Base-by-base conservation (phyloP, 2,888 invertebrate genomes). In the Xanthia togata region DNA sequence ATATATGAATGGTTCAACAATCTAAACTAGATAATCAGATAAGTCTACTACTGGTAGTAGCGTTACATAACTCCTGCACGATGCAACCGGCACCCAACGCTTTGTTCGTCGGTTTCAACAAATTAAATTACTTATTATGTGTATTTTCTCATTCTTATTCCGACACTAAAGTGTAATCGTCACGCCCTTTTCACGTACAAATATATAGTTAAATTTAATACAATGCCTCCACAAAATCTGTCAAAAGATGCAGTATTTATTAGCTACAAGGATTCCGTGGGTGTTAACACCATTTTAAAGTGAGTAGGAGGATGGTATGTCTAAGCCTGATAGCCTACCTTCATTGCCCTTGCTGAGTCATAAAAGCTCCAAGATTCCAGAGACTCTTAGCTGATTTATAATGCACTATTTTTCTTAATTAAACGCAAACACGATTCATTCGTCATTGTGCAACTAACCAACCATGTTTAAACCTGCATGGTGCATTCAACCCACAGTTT, bases 11-110 rank as follows among this genome's bases (percentile, higher is more conserved):
- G 59, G 60, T 65, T 72, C 38, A 72, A 53, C 57, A 59, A 81
- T 81, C 53, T 79, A 11, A n/a, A 64, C 64, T 53, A 85, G 77
- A 85, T 77, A 50, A 81, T 77, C 78, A 60, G 59, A 78, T 85
- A 83, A 62, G 9, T 72, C 35, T 55, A 63, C 44, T 73, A 69
- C 38, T 20, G 50, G 71, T 72, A 73, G 70, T 71, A 65, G 44
- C 60, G 35, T 78, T 82, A 85, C 68, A 72, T 78, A 83, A 83
- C 82, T 41, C 23, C 44, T 77, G 71, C 82, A 82, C 78, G 70
- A 73, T 83, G 83, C 83, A 85, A 78, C 62, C 69, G 78, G 82
- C 78, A 85, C 73, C 65, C 17, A 44, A 55, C 71, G 67, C 65
- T 76, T 20, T 17, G 26, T 71, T n/a, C 55, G 70, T 74, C 44